Evolutionary conservation across 1,140 invertebrate species (phyloP).

Genomic region (Lepidurus apus): DNA sequence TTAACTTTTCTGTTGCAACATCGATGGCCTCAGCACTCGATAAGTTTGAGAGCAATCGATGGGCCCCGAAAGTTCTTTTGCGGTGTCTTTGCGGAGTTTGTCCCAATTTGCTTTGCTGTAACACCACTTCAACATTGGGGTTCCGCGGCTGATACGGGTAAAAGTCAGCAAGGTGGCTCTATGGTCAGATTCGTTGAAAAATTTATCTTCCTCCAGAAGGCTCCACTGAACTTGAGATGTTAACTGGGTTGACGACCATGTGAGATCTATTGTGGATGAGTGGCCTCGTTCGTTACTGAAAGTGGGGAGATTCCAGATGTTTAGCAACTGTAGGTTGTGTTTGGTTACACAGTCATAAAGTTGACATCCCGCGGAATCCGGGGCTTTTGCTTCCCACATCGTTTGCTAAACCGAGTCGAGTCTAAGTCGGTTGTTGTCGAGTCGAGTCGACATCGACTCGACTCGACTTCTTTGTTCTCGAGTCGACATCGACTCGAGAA

Average conservation of each 20-base stretch:
- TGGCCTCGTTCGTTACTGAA: neutral
- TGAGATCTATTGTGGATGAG: neutral
- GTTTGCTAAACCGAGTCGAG: too few species aligned
- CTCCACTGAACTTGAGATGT: neutral
- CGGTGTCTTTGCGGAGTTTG: neutral
- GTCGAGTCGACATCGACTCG: too few species aligned
- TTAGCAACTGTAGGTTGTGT: neutral
- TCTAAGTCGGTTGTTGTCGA: too few species aligned
- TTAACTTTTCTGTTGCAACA: neutral
- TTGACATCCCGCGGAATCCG: neutral
- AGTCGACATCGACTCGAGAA: too few species aligned
- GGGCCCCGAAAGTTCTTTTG: neutral
- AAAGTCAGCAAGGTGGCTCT: conserved; percentile 21
- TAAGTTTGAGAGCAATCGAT: neutral
- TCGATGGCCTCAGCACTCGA: neutral
- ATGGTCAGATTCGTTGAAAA: neutral
- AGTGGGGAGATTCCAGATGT: neutral
- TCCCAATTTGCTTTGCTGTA: conserved; percentile 10
- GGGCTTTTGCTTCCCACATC: too few species aligned
- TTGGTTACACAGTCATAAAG: neutral
- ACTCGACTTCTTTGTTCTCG: too few species aligned
- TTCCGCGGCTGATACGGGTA: neutral
- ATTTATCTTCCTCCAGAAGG: neutral
- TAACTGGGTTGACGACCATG: neutral
- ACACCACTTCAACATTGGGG: neutral